Evolutionary conservation across 2,797 vertebrate genomes (phyloP).

Genomic region (Pterois miles): DNA sequence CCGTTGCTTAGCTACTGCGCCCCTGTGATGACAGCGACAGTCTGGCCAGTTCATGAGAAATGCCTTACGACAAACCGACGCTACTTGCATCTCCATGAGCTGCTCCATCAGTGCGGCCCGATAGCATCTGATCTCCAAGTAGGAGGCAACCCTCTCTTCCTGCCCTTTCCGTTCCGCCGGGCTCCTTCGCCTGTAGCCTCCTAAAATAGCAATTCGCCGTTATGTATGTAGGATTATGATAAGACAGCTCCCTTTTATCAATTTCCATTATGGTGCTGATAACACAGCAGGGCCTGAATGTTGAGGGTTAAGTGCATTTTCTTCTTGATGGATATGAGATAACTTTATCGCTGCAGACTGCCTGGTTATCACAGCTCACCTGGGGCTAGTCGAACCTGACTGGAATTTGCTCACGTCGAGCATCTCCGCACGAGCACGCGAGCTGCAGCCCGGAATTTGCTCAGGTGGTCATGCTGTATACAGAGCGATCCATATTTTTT

Average conservation of each 20-base stretch:
- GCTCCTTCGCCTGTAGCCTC: slow-evolving; percentile 40
- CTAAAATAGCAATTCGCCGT: slow-evolving; percentile 71
- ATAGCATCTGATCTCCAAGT: slow-evolving; percentile 67
- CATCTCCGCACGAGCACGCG: slow-evolving; percentile 16
- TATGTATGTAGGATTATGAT: slow-evolving; percentile 78
- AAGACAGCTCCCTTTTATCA: slow-evolving; percentile 75
- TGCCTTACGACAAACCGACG: slow-evolving; percentile 33
- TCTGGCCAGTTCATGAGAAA: slow-evolving; percentile 62
- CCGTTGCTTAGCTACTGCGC: slow-evolving; percentile 37
- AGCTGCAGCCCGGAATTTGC: slow-evolving; percentile 37
- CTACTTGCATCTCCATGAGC: slow-evolving; percentile 42
- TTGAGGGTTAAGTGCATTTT: slow-evolving; percentile 78
- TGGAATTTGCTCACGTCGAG: slow-evolving; percentile 51
- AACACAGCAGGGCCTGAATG: slow-evolving; percentile 64
- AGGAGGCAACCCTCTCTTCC: slow-evolving; percentile 51
- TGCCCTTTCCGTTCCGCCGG: slow-evolving; percentile 28
- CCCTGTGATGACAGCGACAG: slow-evolving; percentile 58
- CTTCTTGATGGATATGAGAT: slow-evolving; percentile 71
- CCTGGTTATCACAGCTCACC: slow-evolving; percentile 75
- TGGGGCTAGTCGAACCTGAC: slow-evolving; percentile 66
- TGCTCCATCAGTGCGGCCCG: slow-evolving; percentile 47
- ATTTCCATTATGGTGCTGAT: slow-evolving; percentile 73
- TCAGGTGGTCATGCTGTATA: slow-evolving; percentile 44
- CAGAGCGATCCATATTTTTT: slow-evolving; percentile 67
- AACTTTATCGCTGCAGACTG: slow-evolving; percentile 70